Percentiles rank a stretch among this genome's conserved stretches.
These are phyloP conservation scores for Scortum barcoo DNA, from an alignment of 2,113 vertebrate species.

Conservation along the genomic window DNA sequence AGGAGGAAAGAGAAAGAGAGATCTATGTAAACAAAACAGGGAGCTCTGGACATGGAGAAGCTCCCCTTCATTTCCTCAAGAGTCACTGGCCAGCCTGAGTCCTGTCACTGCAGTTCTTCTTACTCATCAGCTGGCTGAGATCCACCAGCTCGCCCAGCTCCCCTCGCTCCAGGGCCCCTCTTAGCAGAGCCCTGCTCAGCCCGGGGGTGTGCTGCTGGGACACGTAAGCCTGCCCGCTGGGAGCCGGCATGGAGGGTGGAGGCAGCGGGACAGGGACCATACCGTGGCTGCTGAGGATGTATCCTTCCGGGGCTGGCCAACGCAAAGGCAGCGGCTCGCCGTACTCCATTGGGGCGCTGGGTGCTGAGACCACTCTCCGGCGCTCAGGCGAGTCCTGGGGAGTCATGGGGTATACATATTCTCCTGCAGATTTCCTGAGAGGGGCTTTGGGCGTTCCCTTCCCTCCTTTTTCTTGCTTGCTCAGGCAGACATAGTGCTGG, in stretches of 20 bases:
- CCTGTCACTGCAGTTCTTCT: conserved; percentile 90
- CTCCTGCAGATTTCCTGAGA: conserved; percentile 87
- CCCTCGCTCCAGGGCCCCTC: conserved; percentile 80
- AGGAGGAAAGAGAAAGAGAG: conserved; percentile 26
- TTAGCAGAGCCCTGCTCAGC: conserved; percentile 79
- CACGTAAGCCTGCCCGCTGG: conserved; percentile 79
- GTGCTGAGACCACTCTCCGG: conserved; percentile 93
- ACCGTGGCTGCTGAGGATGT: conserved; percentile 90
- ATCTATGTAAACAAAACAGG: conserved; percentile 54
- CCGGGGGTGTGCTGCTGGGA: conserved; percentile 74
- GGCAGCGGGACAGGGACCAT: conserved; percentile 77
- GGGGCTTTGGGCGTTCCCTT: conserved; percentile 78
- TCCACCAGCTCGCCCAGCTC: conserved; percentile 88
- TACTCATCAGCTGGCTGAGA: conserved; percentile 90
- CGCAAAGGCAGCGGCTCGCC: conserved; percentile 85
- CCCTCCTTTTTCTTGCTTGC: conserved; percentile 82
- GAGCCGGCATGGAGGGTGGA: conserved; percentile 67
- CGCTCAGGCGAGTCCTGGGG: conserved; percentile 92
- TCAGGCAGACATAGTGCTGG: conserved; percentile 86
- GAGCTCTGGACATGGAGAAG: conserved; percentile 42
- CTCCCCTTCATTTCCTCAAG: conserved; percentile 45
- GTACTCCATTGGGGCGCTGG: conserved; percentile 86
- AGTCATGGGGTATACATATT: conserved; percentile 89
- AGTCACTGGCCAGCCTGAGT: conserved; percentile 89
- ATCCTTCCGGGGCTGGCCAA: conserved; percentile 89